Base-by-base conservation (phyloP, 2,797 vertebrate species). In the Cuniculus paca region DNA sequence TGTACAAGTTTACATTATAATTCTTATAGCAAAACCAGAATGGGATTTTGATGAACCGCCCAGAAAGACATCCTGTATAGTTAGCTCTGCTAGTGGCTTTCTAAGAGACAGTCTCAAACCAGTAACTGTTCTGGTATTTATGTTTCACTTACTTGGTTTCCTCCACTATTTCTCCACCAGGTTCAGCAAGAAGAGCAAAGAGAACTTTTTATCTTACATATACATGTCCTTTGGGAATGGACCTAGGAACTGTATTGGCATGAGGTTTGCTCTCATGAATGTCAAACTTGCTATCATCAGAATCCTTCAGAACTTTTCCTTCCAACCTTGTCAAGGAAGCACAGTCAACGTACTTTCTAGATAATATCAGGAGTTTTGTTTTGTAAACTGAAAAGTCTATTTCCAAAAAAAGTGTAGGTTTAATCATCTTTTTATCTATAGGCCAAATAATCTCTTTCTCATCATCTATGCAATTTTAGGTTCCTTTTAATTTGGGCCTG, bases 201-300 rank as follows among this genome's bases (percentile, higher is more conserved):
- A 98, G 1, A 78, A 81, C 79, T 95, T 99, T 0, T 98, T 99
- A 85, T 99, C 98, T 0, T 99, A 99, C 28, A 39, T 96, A 0
- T 99, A 98, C 90, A 91, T 99, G 80, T 99, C 99, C 28, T 99
- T 99, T 72, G 99, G 99, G 92, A 97, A 98, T 1, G 99, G 99
- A 0, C 99, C 99, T 58, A 58, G 56, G 56, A 58, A 58, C 56
- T 58, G 56, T 24, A 58, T 58, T 58, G 22, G 56, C 24, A 99
- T 99, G 99, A 97, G 99, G 61, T 99, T 99, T 96, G 99, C 99
- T 12, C 36, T 99, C 16, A 75, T 99, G 91, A 96, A 87, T 92
- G 98, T 99, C 96, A 99, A 99, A 97, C 75, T 99, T 16, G 98
- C 97, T 11, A 13, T 99, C 0, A 2, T 92, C 31, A 94, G 98